Conservation (phyloP, 2,113 vertebrate genomes). For the Saguinus midas region DNA sequence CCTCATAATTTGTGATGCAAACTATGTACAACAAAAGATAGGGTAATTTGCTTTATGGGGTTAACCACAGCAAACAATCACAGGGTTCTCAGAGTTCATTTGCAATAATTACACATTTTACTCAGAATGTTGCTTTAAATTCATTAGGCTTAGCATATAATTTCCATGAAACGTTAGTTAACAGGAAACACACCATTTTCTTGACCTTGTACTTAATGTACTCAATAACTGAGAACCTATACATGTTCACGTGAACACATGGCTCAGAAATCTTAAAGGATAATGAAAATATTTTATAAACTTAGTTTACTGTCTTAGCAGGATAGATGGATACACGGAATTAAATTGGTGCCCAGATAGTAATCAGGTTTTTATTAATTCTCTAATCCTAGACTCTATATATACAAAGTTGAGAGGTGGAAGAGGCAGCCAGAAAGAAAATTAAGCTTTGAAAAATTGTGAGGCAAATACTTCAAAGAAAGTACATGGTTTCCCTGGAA, state of each 20-base stretch:
- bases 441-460: conserved; percentile 32
- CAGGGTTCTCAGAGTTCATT: conserved; percentile 66
- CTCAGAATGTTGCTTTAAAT: conserved; percentile 58
- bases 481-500: neutral
- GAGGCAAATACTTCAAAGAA: conserved; percentile 48
- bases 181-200: conserved; percentile 74
- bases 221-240: conserved; percentile 72
- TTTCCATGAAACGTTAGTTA: conserved; percentile 60
- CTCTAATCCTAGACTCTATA: neutral
- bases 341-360: neutral
- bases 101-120: conserved; percentile 70
- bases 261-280: conserved; percentile 76
- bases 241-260: conserved; percentile 59
- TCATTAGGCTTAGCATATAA: conserved; percentile 55
- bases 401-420: neutral
- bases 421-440: neutral
- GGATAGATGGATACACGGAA: neutral
- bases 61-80: conserved; percentile 60
- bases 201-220: conserved; percentile 76
- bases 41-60: conserved; percentile 67
- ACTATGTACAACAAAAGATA: conserved; percentile 69
- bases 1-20: conserved; percentile 64
- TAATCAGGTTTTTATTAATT: neutral
- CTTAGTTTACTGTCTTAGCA: neutral
- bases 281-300: neutral